Evolutionary conservation across 2,113 vertebrate species (phyloP).

Genomic region (Perca fluviatilis): DNA sequence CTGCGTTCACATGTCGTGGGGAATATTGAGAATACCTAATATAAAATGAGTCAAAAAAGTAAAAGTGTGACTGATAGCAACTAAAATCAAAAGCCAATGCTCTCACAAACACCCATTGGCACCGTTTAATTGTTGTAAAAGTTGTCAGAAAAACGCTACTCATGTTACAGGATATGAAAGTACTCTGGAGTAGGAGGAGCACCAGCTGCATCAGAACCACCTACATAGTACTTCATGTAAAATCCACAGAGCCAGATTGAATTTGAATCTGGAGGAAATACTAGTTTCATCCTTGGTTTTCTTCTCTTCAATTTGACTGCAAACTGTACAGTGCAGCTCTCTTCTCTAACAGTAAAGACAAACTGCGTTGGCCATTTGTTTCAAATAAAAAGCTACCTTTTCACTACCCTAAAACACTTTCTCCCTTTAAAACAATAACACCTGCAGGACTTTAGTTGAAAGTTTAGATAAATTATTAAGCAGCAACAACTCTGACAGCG

Average conservation of each 20-base stretch:
- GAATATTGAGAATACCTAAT: neutral
- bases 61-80: neutral
- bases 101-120: neutral
- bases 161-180: neutral
- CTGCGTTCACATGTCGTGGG: conserved; percentile 51
- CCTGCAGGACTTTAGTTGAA: neutral
- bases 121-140: neutral
- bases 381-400: neutral
- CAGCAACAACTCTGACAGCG: neutral
- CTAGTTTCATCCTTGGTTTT: conserved; percentile 9
- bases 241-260: conserved; percentile 39
- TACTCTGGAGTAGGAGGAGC: neutral
- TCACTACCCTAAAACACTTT: neutral
- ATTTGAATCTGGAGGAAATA: conserved; percentile 53
- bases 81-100: accelerated
- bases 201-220: conserved; percentile 38
- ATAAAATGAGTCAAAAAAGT: neutral
- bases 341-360: neutral
- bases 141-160: neutral
- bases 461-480: neutral
- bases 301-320: neutral
- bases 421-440: neutral
- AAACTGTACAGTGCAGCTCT: conserved; percentile 1
- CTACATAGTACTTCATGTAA: conserved; percentile 22
- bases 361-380: neutral